A percentile compares a stretch with the other conserved stretches of the same genome.
Evolutionary conservation across 2,797 vertebrate species (phyloP).

Genomic region (Otolemur crassicaudatus): DNA sequence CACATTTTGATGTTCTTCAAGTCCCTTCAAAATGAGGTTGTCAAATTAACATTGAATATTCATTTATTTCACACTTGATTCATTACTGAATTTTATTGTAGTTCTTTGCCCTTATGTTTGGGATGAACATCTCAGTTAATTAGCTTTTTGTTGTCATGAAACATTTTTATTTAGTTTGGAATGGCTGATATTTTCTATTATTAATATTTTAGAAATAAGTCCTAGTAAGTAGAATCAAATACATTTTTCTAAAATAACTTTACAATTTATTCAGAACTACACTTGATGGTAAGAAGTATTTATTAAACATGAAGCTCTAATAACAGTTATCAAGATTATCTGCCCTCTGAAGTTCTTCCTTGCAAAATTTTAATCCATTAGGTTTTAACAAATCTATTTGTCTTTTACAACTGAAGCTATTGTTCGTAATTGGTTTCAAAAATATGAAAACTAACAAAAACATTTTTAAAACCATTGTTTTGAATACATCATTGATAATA

Average conservation of each 20-base stretch:
- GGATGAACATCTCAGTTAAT: neutral
- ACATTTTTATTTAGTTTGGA: neutral
- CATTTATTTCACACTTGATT: slow-evolving; percentile 61
- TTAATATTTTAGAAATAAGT: neutral
- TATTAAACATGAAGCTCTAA: neutral
- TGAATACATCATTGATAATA: neutral
- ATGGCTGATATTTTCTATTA: neutral
- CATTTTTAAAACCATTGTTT: neutral
- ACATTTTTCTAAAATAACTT: neutral
- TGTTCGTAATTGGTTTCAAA: neutral
- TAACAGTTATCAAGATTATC: neutral
- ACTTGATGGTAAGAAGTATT: neutral
- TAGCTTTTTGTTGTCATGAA: neutral
- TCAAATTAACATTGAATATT: slow-evolving; percentile 14
- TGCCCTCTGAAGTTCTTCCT: neutral
- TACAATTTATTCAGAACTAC: neutral
- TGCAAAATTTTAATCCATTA: neutral
- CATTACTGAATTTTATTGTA: slow-evolving; percentile 22
- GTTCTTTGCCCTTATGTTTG: neutral
- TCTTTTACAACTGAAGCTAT: neutral
- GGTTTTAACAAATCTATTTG: neutral
- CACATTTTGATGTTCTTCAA: slow-evolving; percentile 38
- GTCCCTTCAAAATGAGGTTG: slow-evolving; percentile 18
- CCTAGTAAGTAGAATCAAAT: neutral
- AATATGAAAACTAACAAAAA: neutral